Evolutionary conservation across 2,888 invertebrate genomes (phyloP).

Genomic region (Scrobipalpa atriplicella): DNA sequence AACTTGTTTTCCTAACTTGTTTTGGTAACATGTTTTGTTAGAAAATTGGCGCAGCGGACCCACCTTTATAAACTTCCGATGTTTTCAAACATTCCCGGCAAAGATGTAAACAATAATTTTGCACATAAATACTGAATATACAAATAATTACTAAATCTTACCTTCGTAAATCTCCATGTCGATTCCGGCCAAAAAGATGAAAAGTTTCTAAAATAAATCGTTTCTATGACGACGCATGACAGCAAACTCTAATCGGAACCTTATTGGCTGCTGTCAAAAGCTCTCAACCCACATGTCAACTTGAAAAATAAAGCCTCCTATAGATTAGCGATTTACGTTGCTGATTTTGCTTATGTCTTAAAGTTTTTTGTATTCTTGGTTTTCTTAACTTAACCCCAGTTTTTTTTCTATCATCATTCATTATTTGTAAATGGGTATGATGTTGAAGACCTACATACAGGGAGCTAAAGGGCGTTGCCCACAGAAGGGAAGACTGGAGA

Average conservation of each 20-base stretch:
- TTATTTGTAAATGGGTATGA: too few relatives aligned
- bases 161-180: conserved; percentile 78
- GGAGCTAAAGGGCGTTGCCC: too few relatives aligned
- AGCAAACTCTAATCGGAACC: conserved; percentile 65
- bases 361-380: too few relatives aligned
- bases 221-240: conserved; percentile 83
- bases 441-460: too few relatives aligned
- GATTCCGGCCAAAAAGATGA: conserved; percentile 71
- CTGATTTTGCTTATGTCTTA: neutral
- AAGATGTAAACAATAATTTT: conserved; percentile 18
- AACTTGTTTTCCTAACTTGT: too few relatives aligned
- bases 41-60: too few relatives aligned
- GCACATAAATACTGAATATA: conserved; percentile 35
- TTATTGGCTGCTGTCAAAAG: conserved; percentile 49
- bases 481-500: too few relatives aligned
- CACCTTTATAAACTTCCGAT: conserved; percentile 44
- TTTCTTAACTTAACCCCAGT: too few relatives aligned
- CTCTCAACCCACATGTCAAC: conserved; percentile 25
- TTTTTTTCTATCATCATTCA: too few relatives aligned
- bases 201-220: conserved; percentile 73
- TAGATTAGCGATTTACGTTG: conserved; percentile 3
- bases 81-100: conserved; percentile 39
- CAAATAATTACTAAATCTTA: conserved; percentile 52
- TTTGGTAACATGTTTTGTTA: too few relatives aligned
- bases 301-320: conserved; percentile 24